Evolutionary conservation across 2,888 invertebrate species (phyloP), one percentile per base, ranked within the genome.

Genomic region (Unio pictorum): DNA sequence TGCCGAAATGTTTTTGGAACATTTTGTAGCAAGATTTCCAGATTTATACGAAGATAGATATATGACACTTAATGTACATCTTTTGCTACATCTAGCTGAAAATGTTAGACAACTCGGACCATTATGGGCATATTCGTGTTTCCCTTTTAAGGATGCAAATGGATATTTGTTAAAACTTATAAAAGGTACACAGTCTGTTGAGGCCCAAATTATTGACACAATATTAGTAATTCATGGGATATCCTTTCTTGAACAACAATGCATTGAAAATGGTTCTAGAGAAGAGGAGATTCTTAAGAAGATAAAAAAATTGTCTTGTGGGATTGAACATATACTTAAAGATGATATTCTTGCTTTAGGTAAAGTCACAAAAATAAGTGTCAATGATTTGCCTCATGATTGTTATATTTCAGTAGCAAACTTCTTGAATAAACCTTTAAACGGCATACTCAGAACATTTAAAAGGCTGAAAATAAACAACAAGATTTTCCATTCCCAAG

Each of bases 71-170:
- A 77, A 77, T 66, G 45, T 77, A 20, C 77, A 75, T 63, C 56
- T 64, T 7, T 66, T 75, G 4, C 20, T 58, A 8, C 78, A 75
- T 67, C 45, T 72, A 30, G 34, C 65, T 17, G 69, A 69, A 55
- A 65, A 61, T 66, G 78, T 75, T 20, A 56, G 62, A 59, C 55
- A 67, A n/a, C 64, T 66, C n/a, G 73, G 73, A 18, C 78, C 78
- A 58, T 55, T 78, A 17, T 78, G 68, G 71, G 69, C 61, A 7
- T 68, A 68, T n/a, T 75, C 71, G 3, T 73, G 78, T 68, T 75
- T 78, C 66, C 62, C 69, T n/a, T 78, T 71, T 64, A 68, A 68
- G 64, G 67, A 72, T 60, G 66, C 55, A 57, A 64, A 72, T 71
- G 71, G 71, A 7, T 61, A 56, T 57, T 55, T 71, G 23, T 28